These are phyloP conservation scores for Pomacea maculata DNA, from an alignment of 1,140 invertebrate species.

Conservation along the genomic window DNA sequence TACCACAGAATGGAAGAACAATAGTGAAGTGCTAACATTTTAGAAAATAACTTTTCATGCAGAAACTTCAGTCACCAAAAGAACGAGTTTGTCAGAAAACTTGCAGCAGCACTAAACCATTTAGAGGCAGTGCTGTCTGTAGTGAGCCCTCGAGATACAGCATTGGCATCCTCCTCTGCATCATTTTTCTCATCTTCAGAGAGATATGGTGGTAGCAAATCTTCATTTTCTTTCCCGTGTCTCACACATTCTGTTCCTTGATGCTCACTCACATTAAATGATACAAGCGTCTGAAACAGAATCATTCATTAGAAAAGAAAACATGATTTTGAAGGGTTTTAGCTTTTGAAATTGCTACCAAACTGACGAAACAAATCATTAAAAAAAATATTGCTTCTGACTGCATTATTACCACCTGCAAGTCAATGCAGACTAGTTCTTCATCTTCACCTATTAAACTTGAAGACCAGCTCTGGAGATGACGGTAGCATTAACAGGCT, in stretches of 20 bases:
- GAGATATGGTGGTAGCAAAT: conserved; percentile 28
- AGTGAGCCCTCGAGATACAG: conserved; percentile 6
- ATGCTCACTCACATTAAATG: conserved; percentile 22
- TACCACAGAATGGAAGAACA: too few relatives aligned
- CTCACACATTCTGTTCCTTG: neutral
- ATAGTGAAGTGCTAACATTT: too few relatives aligned
- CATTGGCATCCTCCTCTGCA: conserved; percentile 20
- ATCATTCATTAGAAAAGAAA: neutral
- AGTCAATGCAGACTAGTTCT: too few relatives aligned
- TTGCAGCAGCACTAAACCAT: conserved; percentile 32
- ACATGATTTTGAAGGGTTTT: too few relatives aligned
- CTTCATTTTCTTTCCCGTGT: conserved; percentile 20
- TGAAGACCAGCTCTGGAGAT: too few relatives aligned
- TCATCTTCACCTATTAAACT: too few relatives aligned
- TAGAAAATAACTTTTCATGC: too few relatives aligned
- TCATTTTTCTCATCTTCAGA: conserved; percentile 30
- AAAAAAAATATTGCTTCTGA: too few relatives aligned
- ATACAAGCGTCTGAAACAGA: conserved; percentile 25
- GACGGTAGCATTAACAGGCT: too few relatives aligned
- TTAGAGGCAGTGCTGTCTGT: conserved; percentile 13
- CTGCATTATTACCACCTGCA: too few relatives aligned
- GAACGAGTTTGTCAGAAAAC: conserved; percentile 33
- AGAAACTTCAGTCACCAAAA: conserved; percentile 27
- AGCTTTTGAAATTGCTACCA: neutral
- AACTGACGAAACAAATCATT: too few relatives aligned